Evolutionary conservation across 2,113 vertebrate species (phyloP), one percentile per base, ranked within the genome.

Genomic region (Chaetodon trifascialis): DNA sequence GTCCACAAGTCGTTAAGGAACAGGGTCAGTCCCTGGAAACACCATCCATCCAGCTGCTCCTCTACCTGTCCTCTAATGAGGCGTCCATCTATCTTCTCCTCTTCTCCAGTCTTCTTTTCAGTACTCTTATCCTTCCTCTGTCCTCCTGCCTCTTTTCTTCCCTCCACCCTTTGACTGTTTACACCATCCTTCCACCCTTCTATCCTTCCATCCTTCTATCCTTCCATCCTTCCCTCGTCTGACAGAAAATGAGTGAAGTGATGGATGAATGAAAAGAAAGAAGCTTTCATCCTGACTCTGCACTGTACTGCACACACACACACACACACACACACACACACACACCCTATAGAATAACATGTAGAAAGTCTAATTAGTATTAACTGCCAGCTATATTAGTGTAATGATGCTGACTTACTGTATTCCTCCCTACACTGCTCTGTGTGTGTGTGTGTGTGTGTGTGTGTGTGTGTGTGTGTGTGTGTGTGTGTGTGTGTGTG

Each of bases 1-100:
- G 51, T 80, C 74, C 74, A 73, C 73, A 84, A 80, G 81, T 85
- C 79, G 59, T 85, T 81, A 87, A 79, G n/a, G 15, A 75, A 55
- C 77, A 66, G 65, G 11, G 60, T 85, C 51, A 25, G 21, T 44
- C 19, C 58, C 23, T 83, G 44, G 11, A 46, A 46, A 30, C 30
- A 30, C 83, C 47, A 11, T 75, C 51, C 54, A 74, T 73, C 60
- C 64, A 19, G 17, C 55, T 47, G 66, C 19, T 83, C 67, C 44
- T 81, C 56, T 81, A 62, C 59, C 76, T 47, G 49, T 71, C 79
- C n/a, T 83, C 54, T 73, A 46, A 70, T 62, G 60, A 85, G 52
- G 25, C 3, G 46, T 17, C 46, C 60, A 74, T 89, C 83, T 71
- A 74, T 83, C 65, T 25, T 4, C 44, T 46, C 25, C 58, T 8